Base-by-base conservation (phyloP, 1,140 invertebrate genomes). In the Megalonaias nervosa region DNA sequence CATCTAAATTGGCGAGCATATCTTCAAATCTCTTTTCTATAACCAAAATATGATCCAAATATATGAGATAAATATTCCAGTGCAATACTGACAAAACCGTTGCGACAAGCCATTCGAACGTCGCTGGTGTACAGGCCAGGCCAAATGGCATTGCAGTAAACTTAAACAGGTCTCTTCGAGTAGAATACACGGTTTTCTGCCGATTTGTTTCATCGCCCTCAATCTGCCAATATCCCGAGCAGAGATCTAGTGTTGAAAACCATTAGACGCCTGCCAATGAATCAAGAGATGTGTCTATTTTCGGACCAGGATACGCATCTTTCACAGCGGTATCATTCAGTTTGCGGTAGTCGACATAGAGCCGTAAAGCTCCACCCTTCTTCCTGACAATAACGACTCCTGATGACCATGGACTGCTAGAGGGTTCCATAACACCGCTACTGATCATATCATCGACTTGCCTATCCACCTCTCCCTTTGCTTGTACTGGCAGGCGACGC, bases 341-440 rank as follows among this genome's bases (percentile, higher is more conserved):
- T 23, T 66, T 72, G 16, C 82, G 91, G 85, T 91, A 93, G 84
- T 93, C 92, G 3, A 84, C 89, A 84, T 92, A 92, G 23, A 93
- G 85, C 48, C 92, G 75, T 38, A 91, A 79, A 19, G 83, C 79
- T 16, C 90, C 91, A 83, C 92, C 84, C 1, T 85, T 70, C 77
- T 93, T 93, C 21, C 84, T 62, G 1, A 92, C 89, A 6, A 89
- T 83, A 1, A 93, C 92, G 21, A 93, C 81, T 3, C 92, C 91
- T 5, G 92, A 90, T 14, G 89, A 91, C 91, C 92, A 93, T 48
- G 92, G 87, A 17, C 86, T 89, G 74, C 77, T 66, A 21, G 71
- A 74, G 14, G 71, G 71, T 64, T 62, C 15, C 9, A 68, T 75
- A 12, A 75, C 56, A 13, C 88, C 90, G 26, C 26, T 26, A 26